Evolutionary conservation across 1,140 invertebrate species (phyloP), one percentile per base, ranked within the genome.

Genomic region (Panagrolaimus sp.): DNA sequence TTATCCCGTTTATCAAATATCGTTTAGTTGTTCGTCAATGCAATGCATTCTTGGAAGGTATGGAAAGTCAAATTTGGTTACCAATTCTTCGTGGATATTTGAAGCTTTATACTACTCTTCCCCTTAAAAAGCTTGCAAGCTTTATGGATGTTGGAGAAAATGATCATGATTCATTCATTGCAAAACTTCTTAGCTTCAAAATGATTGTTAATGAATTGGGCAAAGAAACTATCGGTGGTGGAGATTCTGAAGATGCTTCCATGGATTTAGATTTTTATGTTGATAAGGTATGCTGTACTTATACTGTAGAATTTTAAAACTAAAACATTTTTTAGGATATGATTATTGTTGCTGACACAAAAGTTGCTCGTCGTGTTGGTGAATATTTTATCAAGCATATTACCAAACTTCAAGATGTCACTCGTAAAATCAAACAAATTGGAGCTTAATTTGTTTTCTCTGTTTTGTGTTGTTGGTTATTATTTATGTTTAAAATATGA

Each of bases 221-320:
- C 14, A 93, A 94, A 89, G 10, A 95, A 94, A 83, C 91, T 90
- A 84, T 85, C 24, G 88, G 90, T 28, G 87, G 96, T 43, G 93
- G 96, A 75, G 95, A 95, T 65, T 93, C 93, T 83, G 97, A 98
- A 83, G 93, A 96, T 84, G 95, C 93, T 58, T 93, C 93, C 1
- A 97, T 94, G 21, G 96, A 99, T 89, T 88, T 98, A 84, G 96
- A 99, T 83, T 99, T 99, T 85, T 99, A 97, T 84, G 97, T 99
- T 79, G 94, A 98, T 85, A 79, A 77, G 62, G 77, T 78, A 70
- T 43, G 43, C n/a, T n/a, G n/a, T n/a, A 43, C 72, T 24, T 55
- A 68, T 67, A 68, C 43, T n/a, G n/a, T n/a, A n/a, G n/a, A n/a
- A n/a, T n/a, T 32, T 8, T 24, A 38, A 15, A n/a, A 65, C 28